Percentiles rank a stretch among this genome's conserved stretches.
Conservation (phyloP, 2,888 invertebrate genomes). For the Clunio marinus region DNA sequence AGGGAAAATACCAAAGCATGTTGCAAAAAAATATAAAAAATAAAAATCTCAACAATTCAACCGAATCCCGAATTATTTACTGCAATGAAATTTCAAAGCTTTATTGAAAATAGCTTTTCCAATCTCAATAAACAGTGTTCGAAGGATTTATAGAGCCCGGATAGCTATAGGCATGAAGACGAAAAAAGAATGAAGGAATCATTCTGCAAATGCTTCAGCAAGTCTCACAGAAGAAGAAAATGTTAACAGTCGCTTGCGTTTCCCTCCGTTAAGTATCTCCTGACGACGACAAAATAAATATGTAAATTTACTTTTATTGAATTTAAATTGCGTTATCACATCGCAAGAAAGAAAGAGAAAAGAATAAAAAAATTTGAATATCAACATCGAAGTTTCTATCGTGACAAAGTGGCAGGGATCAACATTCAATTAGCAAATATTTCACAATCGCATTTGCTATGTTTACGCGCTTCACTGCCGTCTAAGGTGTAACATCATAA, state of each 20-base stretch:
- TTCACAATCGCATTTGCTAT: slow-evolving; percentile 10
- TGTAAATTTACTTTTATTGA: slow-evolving; percentile 35
- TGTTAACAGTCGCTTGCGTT: background rate
- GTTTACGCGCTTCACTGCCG: background rate
- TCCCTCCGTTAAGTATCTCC: background rate
- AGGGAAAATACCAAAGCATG: background rate
- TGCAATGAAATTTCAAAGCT: background rate
- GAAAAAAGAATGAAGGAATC: background rate
- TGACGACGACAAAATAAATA: slow-evolving; percentile 24
- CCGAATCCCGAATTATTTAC: background rate
- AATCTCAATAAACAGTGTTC: background rate
- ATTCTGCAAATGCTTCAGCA: background rate
- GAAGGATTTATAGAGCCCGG: background rate
- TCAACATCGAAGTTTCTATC: slow-evolving; percentile 5
- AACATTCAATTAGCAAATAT: slow-evolving; percentile 34
- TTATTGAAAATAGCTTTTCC: background rate
- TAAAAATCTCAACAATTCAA: background rate
- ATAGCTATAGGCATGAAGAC: background rate
- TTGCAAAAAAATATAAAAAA: background rate
- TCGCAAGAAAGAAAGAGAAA: background rate
- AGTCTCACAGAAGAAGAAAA: background rate
- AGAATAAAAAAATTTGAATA: slow-evolving; percentile 5
- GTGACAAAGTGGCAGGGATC: slow-evolving; percentile 31
- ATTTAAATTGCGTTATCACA: slow-evolving; percentile 35
- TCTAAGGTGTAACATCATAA: background rate